Evolutionary conservation across 2,113 vertebrate species (phyloP).

Genomic region (Lontra canadensis): DNA sequence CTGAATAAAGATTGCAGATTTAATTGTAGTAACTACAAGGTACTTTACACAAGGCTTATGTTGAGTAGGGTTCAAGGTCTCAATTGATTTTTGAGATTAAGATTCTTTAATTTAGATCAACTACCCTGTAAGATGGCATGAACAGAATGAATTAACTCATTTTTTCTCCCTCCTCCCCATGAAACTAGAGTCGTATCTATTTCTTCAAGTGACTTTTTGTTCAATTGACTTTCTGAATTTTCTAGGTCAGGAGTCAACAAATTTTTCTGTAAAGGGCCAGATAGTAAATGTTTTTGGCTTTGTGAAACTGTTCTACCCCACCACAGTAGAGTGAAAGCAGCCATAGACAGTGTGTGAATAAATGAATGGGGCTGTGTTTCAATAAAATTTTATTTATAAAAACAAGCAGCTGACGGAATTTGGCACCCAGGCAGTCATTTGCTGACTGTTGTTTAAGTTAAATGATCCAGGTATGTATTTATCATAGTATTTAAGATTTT

Average conservation of each 20-base stretch:
- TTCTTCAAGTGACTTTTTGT: neutral
- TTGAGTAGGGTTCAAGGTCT: neutral
- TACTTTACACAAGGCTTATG: neutral
- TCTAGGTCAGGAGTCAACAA: neutral
- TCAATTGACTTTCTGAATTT: neutral
- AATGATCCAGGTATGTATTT: neutral
- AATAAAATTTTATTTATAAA: neutral
- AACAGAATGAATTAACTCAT: neutral
- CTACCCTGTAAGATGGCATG: neutral
- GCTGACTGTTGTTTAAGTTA: neutral
- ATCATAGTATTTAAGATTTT: neutral
- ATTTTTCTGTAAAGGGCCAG: neutral
- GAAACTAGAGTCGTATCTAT: neutral
- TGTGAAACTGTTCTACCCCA: neutral
- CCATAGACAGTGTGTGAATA: neutral
- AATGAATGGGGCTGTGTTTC: neutral
- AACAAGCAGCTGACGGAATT: neutral
- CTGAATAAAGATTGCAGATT: neutral
- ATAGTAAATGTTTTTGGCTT: neutral
- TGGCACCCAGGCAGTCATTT: neutral
- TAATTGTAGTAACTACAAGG: neutral
- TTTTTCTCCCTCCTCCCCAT: neutral
- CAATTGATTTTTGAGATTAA: neutral
- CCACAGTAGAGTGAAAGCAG: neutral
- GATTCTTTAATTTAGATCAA: neutral